Percentiles rank a stretch among this genome's conserved stretches.
Evolutionary conservation across 2,797 vertebrate species (phyloP).

Genomic region (Pitangus sulphuratus): DNA sequence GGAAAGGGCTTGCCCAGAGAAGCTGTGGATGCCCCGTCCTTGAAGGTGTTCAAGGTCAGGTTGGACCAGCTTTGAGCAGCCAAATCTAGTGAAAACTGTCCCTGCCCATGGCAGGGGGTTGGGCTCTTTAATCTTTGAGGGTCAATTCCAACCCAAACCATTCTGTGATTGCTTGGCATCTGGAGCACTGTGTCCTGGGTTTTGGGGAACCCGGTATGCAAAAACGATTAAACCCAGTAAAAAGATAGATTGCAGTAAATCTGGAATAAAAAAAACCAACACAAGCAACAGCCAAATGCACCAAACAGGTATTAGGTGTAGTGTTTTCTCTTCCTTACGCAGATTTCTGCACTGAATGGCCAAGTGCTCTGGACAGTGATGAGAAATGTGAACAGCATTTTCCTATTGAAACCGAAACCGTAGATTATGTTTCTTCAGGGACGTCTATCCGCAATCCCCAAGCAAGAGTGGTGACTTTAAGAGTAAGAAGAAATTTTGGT

Average conservation of each 20-base stretch:
- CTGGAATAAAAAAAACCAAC: accelerated
- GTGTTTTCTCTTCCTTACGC: neutral
- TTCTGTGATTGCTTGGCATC: accelerated
- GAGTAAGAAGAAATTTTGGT: constrained; percentile 77
- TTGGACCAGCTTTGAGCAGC: neutral
- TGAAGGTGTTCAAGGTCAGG: neutral
- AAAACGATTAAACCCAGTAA: neutral
- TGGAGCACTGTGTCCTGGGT: neutral
- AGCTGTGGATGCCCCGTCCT: neutral
- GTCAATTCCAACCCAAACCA: neutral
- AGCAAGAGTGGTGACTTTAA: constrained; percentile 85
- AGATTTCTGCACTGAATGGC: constrained; percentile 98
- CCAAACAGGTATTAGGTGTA: neutral
- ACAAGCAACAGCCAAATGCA: neutral
- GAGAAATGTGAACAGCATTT: constrained; percentile 86
- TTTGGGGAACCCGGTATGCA: neutral
- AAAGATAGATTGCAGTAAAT: neutral
- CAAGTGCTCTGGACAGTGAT: constrained; percentile 84
- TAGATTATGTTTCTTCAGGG: constrained; percentile 86
- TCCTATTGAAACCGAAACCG: constrained; percentile 85
- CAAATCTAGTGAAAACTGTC: neutral
- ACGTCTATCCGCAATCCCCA: constrained; percentile 87
- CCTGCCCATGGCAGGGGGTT: neutral
- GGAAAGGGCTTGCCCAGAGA: neutral
- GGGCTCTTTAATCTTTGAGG: neutral